Conservation (phyloP, 2,888 invertebrate species). For the Andricus quercusramuli region DNA sequence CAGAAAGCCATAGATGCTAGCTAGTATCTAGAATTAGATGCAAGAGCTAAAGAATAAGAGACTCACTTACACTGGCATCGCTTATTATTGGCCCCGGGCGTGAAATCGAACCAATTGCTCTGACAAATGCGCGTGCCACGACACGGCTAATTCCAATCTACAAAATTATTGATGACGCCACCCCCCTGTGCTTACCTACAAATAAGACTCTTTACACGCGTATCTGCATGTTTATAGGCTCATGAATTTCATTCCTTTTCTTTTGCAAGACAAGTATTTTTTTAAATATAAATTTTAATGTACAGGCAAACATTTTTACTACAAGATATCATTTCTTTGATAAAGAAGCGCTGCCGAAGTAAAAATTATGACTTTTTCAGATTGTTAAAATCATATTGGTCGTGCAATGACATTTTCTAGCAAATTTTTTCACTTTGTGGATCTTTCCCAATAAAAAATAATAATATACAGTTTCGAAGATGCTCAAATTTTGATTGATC, state of each 20-base stretch:
- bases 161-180: slow-evolving; percentile 4
- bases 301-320: too few relatives aligned
- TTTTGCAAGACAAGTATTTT: background rate
- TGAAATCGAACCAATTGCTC: slow-evolving; percentile 29
- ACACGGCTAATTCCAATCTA: slow-evolving; percentile 10
- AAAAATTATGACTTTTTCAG: too few relatives aligned
- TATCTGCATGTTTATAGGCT: background rate
- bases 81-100: slow-evolving; percentile 23
- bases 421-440: too few relatives aligned
- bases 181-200: background rate
- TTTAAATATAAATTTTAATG: background rate
- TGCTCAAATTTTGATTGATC: too few relatives aligned
- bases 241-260: background rate
- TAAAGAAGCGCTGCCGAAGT: too few relatives aligned
- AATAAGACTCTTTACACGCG: slow-evolving; percentile 1
- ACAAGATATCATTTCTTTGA: too few relatives aligned
- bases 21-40: slow-evolving; percentile 16
- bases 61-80: background rate
- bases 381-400: too few relatives aligned
- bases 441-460: too few relatives aligned
- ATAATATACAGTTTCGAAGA: too few relatives aligned
- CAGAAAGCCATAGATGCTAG: background rate
- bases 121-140: slow-evolving; percentile 39
- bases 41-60: background rate
- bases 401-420: too few relatives aligned